These are phyloP conservation scores for Holacanthus passer DNA, from an alignment of 2,113 vertebrate genomes.

Conservation along the genomic window DNA sequence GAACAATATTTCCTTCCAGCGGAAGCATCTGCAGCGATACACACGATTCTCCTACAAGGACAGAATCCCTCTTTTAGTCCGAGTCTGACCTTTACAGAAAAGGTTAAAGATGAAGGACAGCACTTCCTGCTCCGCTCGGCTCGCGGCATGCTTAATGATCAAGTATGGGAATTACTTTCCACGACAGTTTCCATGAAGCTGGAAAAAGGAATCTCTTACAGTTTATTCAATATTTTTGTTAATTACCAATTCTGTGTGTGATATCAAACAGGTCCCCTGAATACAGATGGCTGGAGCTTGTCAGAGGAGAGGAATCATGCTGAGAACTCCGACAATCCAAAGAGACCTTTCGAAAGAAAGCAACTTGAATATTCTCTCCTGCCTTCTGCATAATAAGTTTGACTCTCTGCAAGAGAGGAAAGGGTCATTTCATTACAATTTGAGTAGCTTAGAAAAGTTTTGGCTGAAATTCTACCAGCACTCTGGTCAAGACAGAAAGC, in stretches of 20 bases:
- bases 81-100: slow-evolving; percentile 64
- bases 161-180: slow-evolving; percentile 36
- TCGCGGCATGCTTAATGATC: slow-evolving; percentile 44
- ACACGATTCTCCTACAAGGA: slow-evolving; percentile 9
- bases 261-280: slow-evolving; percentile 11
- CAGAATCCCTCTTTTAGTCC: slow-evolving; percentile 3
- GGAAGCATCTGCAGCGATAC: slow-evolving; percentile 28
- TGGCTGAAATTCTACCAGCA: neutral
- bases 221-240: neutral
- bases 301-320: slow-evolving; percentile 17
- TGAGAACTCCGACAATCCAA: slow-evolving; percentile 20
- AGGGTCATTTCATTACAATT: neutral
- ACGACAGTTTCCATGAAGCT: neutral
- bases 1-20: neutral
- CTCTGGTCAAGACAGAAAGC: neutral
- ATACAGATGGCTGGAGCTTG: slow-evolving; percentile 1
- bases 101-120: slow-evolving; percentile 49
- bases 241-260: slow-evolving; percentile 34
- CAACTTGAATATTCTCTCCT: neutral
- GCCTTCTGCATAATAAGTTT: slow-evolving; percentile 33
- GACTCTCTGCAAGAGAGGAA: neutral
- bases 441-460: slow-evolving; percentile 6
- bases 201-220: neutral
- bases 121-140: slow-evolving; percentile 22
- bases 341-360: slow-evolving; percentile 43